Conservation (phyloP, 1,140 invertebrate genomes). For the Pogonomyrmex barbatus region DNA sequence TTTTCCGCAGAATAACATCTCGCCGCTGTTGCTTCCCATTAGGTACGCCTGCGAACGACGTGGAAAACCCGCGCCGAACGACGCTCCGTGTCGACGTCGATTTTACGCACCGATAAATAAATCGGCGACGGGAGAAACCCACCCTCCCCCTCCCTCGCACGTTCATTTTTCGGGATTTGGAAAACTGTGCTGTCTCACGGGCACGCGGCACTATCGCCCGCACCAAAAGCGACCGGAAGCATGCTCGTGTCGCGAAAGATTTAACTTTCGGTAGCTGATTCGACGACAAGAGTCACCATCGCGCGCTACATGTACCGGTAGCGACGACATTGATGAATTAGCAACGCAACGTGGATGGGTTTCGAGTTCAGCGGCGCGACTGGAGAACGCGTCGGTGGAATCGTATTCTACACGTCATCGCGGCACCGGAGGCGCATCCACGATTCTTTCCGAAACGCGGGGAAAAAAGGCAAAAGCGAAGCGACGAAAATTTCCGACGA, state of each 20-base stretch:
- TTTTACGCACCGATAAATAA: slow-evolving; percentile 53
- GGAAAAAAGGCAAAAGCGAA: not conserved
- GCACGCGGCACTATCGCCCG: not conserved
- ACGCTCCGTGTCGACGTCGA: slow-evolving; percentile 11
- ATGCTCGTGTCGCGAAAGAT: slow-evolving; percentile 50
- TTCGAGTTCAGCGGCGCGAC: not conserved
- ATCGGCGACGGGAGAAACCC: slow-evolving; percentile 9
- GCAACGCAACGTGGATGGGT: not conserved
- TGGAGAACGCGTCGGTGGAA: not conserved
- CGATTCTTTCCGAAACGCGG: not conserved
- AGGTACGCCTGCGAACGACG: not conserved
- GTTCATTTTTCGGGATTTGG: slow-evolving; percentile 42
- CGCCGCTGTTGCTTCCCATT: slow-evolving; percentile 38
- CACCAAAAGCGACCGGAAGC: slow-evolving; percentile 38
- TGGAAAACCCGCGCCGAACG: not conserved
- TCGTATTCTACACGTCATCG: not conserved
- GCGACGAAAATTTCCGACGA: slow-evolving; percentile 30
- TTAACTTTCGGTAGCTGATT: slow-evolving; percentile 30
- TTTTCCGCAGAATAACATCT: slow-evolving; percentile 24
- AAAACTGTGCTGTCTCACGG: slow-evolving; percentile 7
- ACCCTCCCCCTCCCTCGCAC: not conserved
- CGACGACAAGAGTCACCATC: slow-evolving; percentile 50
- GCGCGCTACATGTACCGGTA: slow-evolving; percentile 40
- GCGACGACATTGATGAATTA: slow-evolving; percentile 64
- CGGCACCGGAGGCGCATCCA: not conserved